These are phyloP conservation scores for Falco concolor DNA, from an alignment of 2,797 vertebrate species.

Conservation along the genomic window DNA sequence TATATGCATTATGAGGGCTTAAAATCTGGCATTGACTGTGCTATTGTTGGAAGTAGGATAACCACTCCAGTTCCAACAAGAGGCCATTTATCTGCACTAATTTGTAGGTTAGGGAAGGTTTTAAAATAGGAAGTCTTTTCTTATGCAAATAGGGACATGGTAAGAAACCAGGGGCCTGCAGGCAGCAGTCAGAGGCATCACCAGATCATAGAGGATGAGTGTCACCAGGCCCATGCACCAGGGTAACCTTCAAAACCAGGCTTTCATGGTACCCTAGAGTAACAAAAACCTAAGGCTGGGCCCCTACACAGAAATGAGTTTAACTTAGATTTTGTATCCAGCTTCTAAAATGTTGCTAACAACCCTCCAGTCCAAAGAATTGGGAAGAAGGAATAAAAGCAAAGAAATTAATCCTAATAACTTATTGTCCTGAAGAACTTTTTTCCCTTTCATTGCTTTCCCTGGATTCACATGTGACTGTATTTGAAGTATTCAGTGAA, in stretches of 20 bases:
- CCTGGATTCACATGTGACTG: neutral
- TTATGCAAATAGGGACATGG: constrained; percentile 41
- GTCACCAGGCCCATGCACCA: rapidly evolving
- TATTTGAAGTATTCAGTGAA: neutral
- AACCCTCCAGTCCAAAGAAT: neutral
- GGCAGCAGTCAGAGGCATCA: neutral
- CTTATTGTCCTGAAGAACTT: neutral
- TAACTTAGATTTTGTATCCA: neutral
- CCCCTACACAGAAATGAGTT: neutral
- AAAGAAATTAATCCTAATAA: neutral
- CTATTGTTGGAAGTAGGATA: constrained; percentile 65
- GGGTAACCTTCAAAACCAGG: neutral
- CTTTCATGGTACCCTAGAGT: neutral
- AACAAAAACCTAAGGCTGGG: neutral
- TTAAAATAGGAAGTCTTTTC: constrained; percentile 59
- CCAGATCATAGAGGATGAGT: neutral
- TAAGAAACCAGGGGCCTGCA: neutral
- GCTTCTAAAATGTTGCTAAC: neutral
- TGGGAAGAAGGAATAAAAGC: neutral
- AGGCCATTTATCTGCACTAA: constrained; percentile 54
- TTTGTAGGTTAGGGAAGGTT: constrained; percentile 55
- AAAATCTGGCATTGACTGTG: constrained; percentile 63
- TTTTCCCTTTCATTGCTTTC: neutral
- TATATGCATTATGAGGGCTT: constrained; percentile 65
- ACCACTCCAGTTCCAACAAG: constrained; percentile 45